Conservation (phyloP, 2,797 vertebrate species). For the Falco peregrinus region DNA sequence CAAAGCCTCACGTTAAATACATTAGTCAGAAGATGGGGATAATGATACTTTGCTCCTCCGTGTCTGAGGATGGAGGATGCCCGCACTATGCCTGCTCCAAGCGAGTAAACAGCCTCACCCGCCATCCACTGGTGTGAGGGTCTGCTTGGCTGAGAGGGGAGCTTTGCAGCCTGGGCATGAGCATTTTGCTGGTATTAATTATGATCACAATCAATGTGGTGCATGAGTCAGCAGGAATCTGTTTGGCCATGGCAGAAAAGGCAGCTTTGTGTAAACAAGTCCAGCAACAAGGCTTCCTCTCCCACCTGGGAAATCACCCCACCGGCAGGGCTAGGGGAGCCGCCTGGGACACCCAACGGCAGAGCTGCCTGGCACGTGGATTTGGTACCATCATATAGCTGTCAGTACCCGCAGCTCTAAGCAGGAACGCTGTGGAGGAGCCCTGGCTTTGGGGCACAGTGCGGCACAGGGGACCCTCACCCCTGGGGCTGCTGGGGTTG, state of each 20-base stretch:
- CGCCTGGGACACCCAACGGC: fast-evolving
- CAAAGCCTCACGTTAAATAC: neutral
- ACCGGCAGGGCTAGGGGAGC: neutral
- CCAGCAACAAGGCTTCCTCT: neutral
- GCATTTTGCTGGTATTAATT: neutral
- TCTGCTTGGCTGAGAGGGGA: neutral
- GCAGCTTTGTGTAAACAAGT: fast-evolving
- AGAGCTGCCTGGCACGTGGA: fast-evolving
- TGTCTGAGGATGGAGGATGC: neutral
- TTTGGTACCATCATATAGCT: neutral
- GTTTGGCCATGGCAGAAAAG: neutral
- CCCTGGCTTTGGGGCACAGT: neutral
- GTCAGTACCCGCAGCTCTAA: neutral
- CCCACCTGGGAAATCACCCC: neutral
- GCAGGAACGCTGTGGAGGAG: fast-evolving
- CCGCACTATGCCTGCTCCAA: neutral
- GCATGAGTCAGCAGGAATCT: fast-evolving
- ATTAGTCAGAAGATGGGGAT: neutral
- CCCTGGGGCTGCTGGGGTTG: too few relatives aligned
- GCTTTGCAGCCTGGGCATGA: neutral
- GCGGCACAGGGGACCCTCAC: neutral
- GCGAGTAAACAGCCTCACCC: neutral
- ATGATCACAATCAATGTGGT: fast-evolving
- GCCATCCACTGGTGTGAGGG: fast-evolving
- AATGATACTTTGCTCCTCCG: neutral